Percentiles rank a stretch among this genome's conserved stretches.
Conservation (phyloP, 2,888 invertebrate species). For the Blera fallax region DNA sequence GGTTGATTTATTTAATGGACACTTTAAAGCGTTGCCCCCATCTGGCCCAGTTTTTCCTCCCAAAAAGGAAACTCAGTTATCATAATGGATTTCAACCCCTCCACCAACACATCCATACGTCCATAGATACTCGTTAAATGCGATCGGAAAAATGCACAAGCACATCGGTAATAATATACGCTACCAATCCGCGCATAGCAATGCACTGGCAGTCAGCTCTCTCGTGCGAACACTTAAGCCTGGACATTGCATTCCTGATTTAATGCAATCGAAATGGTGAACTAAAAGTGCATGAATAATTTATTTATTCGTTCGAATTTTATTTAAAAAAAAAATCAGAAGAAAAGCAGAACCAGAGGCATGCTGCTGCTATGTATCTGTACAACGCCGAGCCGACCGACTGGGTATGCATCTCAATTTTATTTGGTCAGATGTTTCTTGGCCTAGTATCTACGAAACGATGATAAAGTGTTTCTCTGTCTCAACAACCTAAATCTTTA, state of each 20-base stretch:
- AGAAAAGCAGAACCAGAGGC: background rate
- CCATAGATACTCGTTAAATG: background rate
- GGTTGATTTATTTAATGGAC: slow-evolving; percentile 53
- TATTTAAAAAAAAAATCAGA: slow-evolving; percentile 6
- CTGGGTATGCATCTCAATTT: slow-evolving; percentile 55
- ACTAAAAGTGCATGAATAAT: slow-evolving; percentile 70
- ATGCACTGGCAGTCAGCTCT: too few species aligned
- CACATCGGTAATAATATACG: background rate
- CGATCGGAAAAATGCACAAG: background rate
- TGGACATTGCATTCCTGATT: slow-evolving; percentile 31
- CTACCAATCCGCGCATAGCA: background rate
- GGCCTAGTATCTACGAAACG: slow-evolving; percentile 52
- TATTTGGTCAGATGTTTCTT: slow-evolving; percentile 64
- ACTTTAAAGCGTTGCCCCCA: slow-evolving; percentile 38
- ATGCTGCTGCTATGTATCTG: too few species aligned
- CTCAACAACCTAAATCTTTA: background rate
- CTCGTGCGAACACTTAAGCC: slow-evolving; percentile 55
- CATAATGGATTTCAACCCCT: slow-evolving; percentile 56
- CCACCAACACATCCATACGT: background rate
- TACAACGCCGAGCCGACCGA: background rate
- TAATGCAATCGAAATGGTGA: slow-evolving; percentile 49
- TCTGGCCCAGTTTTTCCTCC: slow-evolving; percentile 21
- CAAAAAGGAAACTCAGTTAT: slow-evolving; percentile 13
- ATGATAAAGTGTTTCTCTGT: slow-evolving; percentile 42
- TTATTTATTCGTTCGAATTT: slow-evolving; percentile 56